A percentile compares a stretch with the other conserved stretches of the same genome.
phyloP scores from a whole-genome alignment of 1,140 invertebrate genomes.

The Conus betulinus region DNA sequence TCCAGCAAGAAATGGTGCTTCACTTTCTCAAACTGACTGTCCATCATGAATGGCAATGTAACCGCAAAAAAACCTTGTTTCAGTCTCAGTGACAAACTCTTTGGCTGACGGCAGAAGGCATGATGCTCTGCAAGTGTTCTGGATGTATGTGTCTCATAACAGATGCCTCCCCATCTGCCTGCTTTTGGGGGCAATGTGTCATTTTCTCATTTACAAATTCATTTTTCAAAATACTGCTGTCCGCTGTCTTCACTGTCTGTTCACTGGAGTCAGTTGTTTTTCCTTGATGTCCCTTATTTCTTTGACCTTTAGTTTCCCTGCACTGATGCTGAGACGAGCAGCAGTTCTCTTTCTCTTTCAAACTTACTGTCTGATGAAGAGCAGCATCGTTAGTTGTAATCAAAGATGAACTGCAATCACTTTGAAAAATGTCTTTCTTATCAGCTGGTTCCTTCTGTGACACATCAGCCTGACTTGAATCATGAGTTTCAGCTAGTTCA shows the following conservation, averaged over 20 bases:
- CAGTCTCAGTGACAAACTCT: not conserved
- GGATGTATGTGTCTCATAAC: not conserved
- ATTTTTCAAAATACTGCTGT: not conserved
- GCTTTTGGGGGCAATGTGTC: no score
- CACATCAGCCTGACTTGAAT: not conserved
- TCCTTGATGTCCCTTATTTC: not conserved
- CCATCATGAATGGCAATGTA: conserved; percentile 19
- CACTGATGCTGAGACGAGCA: not conserved
- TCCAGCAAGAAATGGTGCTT: not conserved
- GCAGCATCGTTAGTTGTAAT: not conserved
- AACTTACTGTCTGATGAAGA: not conserved
- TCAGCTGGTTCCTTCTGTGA: not conserved
- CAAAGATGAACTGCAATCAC: not conserved
- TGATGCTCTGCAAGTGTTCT: not conserved
- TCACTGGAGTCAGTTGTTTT: not conserved
- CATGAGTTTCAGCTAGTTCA: not conserved
- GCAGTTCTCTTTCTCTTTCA: not conserved
- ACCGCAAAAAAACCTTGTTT: conserved; percentile 4
- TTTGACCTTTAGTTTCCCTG: not conserved
- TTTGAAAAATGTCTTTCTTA: not conserved
- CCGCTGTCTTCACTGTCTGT: not conserved
- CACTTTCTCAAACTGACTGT: conserved; percentile 28
- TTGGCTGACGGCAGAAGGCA: not conserved
- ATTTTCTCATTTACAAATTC: not conserved
- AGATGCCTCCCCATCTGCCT: not conserved